A percentile compares a stretch with the other conserved stretches of the same genome.
Conservation (phyloP, 2,113 vertebrate genomes). For the Tyrannus savana region DNA sequence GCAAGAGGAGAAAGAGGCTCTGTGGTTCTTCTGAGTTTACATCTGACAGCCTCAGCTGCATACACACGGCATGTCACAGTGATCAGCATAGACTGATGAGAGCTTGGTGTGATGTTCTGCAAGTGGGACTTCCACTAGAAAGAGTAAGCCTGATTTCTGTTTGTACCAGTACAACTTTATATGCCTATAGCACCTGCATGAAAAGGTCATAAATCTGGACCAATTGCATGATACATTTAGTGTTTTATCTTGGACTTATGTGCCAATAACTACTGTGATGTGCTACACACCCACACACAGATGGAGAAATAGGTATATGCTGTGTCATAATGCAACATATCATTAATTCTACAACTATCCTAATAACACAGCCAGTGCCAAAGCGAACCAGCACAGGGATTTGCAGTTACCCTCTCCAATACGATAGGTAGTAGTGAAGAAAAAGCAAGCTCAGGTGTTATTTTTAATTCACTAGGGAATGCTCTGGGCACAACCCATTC, state of each 20-base stretch:
- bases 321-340: neutral
- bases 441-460: conserved; percentile 33
- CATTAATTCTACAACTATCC: neutral
- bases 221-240: neutral
- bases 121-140: neutral
- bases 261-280: neutral
- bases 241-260: neutral
- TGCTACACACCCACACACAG: neutral
- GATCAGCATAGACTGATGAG: conserved; percentile 12
- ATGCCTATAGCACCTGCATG: neutral
- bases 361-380: neutral
- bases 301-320: neutral
- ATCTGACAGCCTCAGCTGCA: conserved; percentile 29
- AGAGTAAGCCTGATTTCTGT: neutral
- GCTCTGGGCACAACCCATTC: neutral
- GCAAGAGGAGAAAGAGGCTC: conserved; percentile 57
- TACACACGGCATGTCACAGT: conserved; percentile 16
- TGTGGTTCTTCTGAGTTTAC: conserved; percentile 62
- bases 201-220: neutral
- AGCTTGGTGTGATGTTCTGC: conserved; percentile 12
- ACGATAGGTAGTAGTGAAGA: neutral
- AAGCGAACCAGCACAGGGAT: neutral
- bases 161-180: neutral
- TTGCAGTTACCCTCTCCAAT: neutral
- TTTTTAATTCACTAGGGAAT: conserved; percentile 32